Conservation (phyloP, 2,888 invertebrate genomes). For the Petrolisthes manimaculis region DNA sequence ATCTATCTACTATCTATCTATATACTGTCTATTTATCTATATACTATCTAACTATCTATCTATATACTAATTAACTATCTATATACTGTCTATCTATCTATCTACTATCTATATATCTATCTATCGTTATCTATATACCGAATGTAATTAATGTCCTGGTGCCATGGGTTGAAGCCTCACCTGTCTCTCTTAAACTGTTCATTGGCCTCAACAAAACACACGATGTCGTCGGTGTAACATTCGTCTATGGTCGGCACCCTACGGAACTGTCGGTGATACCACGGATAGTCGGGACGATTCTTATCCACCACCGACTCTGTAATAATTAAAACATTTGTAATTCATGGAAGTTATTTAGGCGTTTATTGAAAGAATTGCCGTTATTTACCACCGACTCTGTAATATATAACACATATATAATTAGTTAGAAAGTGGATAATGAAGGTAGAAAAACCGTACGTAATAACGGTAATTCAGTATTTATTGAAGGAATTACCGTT, state of each 20-base stretch:
- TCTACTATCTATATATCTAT: too few relatives aligned
- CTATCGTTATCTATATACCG: too few relatives aligned
- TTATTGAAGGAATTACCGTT: too few relatives aligned
- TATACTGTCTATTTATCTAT: too few relatives aligned
- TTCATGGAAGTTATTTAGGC: slow-evolving; percentile 90
- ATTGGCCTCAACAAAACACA: slow-evolving; percentile 91
- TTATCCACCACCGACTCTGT: slow-evolving; percentile 40
- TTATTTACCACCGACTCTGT: slow-evolving; percentile 35
- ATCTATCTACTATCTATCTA: too few relatives aligned
- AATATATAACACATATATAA: not conserved
- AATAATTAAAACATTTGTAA: slow-evolving; percentile 79
- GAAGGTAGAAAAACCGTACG: too few relatives aligned
- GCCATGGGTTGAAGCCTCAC: slow-evolving; percentile 71
- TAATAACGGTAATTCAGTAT: too few relatives aligned
- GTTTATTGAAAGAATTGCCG: slow-evolving; percentile 75
- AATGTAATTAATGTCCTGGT: too few relatives aligned
- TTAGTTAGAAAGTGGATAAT: too few relatives aligned
- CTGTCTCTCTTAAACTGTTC: slow-evolving; percentile 90
- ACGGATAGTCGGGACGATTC: slow-evolving; percentile 70
- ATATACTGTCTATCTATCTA: too few relatives aligned
- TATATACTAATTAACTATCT: too few relatives aligned
- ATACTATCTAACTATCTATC: too few relatives aligned
- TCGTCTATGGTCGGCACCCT: slow-evolving; percentile 96
- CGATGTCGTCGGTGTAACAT: slow-evolving; percentile 87
- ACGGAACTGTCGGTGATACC: slow-evolving; percentile 91